Base-by-base conservation (phyloP, 2,888 invertebrate species). In the Fragum sueziense region DNA sequence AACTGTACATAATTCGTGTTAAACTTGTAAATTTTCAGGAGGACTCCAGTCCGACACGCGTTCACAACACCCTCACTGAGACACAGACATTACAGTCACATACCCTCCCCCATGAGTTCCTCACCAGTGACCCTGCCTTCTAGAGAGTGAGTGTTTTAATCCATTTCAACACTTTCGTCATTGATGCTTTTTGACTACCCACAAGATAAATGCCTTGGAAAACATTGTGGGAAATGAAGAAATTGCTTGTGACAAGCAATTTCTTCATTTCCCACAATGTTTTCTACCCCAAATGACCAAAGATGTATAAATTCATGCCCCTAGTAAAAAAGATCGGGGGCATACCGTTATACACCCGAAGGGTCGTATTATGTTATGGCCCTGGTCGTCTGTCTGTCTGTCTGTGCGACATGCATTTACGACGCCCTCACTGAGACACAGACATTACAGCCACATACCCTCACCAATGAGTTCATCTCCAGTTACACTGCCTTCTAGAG, bases 31-130 rank as follows among this genome's bases (percentile, higher is more conserved):
- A 37, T 22, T 61, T 70, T 41, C 68, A 80, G 80, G 52, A 75
- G 70, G 68, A 33, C 51, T 27, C 86, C 88, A 25, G 79, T 86
- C 31, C 81, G 89, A 33, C 84, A 87, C 65, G 90, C 89, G 9
- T 89, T 85, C 68, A 91, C 90, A 0, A 88, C 90, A 0, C 90
- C 90, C 31, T 84, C 87, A 7, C 33, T 89, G 9, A 69, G 89
- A 29, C 84, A 87, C 65, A 78, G 88, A 70, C 87, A 88, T 41
- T 78, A 83, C 59, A 74, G 84, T 52, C 86, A 84, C 65, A 33
- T 87, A 25, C 79, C 86, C 37, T 76, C 87, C 20, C 88, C 89
- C 1, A 86, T 87, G 79, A 88, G 88, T 79, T 89, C 88, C 1
- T 88, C 88, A 17, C 88, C 89, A 34, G 86, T 86, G 1, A 68